Base-by-base conservation (phyloP, 1,140 invertebrate genomes). In the Saccostrea glomerata region DNA sequence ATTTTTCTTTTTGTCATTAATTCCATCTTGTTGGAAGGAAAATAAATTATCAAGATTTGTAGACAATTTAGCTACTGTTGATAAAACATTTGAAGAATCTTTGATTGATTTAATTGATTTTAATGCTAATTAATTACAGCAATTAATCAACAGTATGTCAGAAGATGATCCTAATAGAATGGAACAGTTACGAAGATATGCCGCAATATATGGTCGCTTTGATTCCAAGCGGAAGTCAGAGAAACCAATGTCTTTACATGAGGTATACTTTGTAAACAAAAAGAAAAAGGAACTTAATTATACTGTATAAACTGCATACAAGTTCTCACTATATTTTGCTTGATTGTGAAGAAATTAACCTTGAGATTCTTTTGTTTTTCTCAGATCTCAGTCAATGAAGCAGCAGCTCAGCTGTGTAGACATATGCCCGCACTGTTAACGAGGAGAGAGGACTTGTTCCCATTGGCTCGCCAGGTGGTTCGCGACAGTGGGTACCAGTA, bases 201-300 rank as follows among this genome's bases (percentile, higher is more conserved):
- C 98, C 20, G 98, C 98, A 17, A 99, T 99, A 92, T 99, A 99
- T 94, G 98, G 98, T 4, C 89, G 96, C 47, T 99, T 99, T 94
- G 98, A 99, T 94, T 99, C 98, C 93, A 99, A 99, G 94, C 96
- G 98, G 92, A 98, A 98, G 88, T 97, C 98, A 0, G 98, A 99
- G 95, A 99, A 99, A 94, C 98, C 98, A 0, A 96, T 99, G 83
- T 99, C 98, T 1, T 95, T 99, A 84, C 98, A 99, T 95, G 98
- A 99, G 96, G 98, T 98, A 91, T 5, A 82, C 2, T 2, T 20
- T 54, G 7, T 25, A 40, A 13, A n/a, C 82, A n/a, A 63, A 63
- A 63, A 63, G 20, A 60, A 36, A 36, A 36, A 36, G 30, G 30
- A 47, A 47, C 47, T 47, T 6, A 47, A n/a, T n/a, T n/a, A n/a